Base-by-base conservation (phyloP, 2,113 vertebrate species). In the Acanthochromis polyacanthus region DNA sequence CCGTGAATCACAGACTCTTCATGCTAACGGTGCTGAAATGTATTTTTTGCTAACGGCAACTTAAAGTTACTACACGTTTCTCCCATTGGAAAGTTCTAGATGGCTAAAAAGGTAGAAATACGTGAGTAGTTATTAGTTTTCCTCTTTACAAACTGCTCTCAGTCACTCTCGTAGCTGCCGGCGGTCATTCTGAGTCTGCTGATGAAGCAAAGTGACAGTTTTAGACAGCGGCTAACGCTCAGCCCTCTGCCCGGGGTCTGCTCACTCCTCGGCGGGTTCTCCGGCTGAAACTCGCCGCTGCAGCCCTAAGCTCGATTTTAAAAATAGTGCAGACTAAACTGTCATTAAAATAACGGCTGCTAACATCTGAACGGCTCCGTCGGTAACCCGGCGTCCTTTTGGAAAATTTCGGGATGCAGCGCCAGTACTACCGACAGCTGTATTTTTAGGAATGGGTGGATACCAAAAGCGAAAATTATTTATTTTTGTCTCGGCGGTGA, bases 371-470 rank as follows among this genome's bases (percentile, higher is more conserved):
- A 3, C 63, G n/a, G 52, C 73, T 63, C 55, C 69, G 76, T 83
- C 80, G 53, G 71, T 71, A 43, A 70, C 67, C 88, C 70, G 86
- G 84, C 76, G 78, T 86, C 78, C 71, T 75, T 84, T 67, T 73
- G 80, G 82, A 82, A 90, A 78, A 86, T 75, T 78, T 77, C 48
- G 76, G 88, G 89, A 88, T 91, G 89, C 83, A 89, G 89, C 64
- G 75, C 79, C 74, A 78, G 76, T 28, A 87, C 64, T 75, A 79
- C 85, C 74, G 83, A 88, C 88, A 68, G 91, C 89, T 80, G 90
- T 90, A 93, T 93, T 92, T 93, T 82, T 93, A 93, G 94, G 89
- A 91, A 86, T 86, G 94, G 93, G 92, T 95, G 93, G 94, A 94
- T 91, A 91, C 91, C 89, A 89, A 36, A 78, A 88, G 75, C 77